Evolutionary conservation across 2,888 invertebrate genomes (phyloP).

Genomic region (Steinernema scapterisci): DNA sequence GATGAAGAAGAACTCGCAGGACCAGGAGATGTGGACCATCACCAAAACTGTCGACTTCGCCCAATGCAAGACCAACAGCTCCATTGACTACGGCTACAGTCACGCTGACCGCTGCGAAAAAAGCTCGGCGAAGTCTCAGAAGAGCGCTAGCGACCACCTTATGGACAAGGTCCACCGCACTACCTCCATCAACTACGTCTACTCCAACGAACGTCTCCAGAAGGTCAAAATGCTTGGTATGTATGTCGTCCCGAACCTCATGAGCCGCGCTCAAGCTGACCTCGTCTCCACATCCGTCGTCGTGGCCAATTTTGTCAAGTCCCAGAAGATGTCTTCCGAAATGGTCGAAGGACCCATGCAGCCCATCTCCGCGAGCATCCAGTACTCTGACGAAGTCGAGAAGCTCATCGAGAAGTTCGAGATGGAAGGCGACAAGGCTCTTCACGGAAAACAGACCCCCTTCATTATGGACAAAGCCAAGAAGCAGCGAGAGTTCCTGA

Average conservation of each 20-base stretch:
- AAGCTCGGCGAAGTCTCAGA: conserved; percentile 21
- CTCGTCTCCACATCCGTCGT: not conserved
- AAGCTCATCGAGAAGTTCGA: conserved; percentile 20
- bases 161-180: conserved; percentile 27
- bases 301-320: not conserved
- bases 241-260: not conserved
- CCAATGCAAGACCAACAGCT: conserved; percentile 65
- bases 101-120: conserved; percentile 36
- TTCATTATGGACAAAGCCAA: not conserved
- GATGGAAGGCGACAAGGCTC: not conserved
- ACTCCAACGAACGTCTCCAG: not conserved
- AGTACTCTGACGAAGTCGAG: not conserved
- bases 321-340: not conserved
- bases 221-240: not conserved
- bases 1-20: not conserved
- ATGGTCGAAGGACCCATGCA: not conserved
- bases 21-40: conserved; percentile 30
- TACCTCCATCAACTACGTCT: conserved; percentile 29
- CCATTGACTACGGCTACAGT: conserved; percentile 43
- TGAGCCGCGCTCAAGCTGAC: not conserved
- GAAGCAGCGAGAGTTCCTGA: not conserved
- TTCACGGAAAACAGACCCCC: conserved; percentile 38
- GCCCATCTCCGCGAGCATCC: not conserved
- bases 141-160: conserved; percentile 37
- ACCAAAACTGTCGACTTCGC: conserved; percentile 69